These are phyloP conservation scores for Nettapus auritus DNA, from an alignment of 2,113 vertebrate species.

Conservation along the genomic window DNA sequence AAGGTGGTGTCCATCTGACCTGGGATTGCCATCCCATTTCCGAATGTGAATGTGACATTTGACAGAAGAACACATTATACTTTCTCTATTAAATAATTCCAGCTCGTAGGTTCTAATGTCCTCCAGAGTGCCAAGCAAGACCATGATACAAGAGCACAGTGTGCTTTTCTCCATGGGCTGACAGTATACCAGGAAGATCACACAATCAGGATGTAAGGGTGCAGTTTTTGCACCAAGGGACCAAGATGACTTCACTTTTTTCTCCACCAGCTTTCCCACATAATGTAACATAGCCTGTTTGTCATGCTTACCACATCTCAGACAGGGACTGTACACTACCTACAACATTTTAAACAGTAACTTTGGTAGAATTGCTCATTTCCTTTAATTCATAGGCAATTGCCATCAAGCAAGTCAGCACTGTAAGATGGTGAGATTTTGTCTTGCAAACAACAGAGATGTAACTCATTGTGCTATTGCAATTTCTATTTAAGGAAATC, in stretches of 20 bases:
- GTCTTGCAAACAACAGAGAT: not conserved
- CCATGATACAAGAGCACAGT: not conserved
- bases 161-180: not conserved
- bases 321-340: not conserved
- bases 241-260: not conserved
- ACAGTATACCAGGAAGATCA: not conserved
- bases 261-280: not conserved
- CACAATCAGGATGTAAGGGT: not conserved
- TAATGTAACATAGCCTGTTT: not conserved
- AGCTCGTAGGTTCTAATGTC: not conserved
- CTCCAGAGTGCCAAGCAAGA: not conserved
- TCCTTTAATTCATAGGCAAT: not conserved
- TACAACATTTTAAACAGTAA: not conserved
- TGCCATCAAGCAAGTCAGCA: not conserved
- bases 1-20: not conserved
- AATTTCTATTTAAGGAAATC: not conserved
- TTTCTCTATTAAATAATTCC: not conserved
- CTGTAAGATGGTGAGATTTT: not conserved
- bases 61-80: not conserved
- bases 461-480: not conserved
- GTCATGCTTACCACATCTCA: not conserved
- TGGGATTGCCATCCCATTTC: not conserved
- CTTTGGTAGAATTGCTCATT: not conserved
- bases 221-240: not conserved
- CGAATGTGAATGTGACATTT: not conserved